Evolutionary conservation across 2,797 vertebrate genomes (phyloP), one percentile per base, ranked within the genome.

Genomic region (Fistularia tabacaria): DNA sequence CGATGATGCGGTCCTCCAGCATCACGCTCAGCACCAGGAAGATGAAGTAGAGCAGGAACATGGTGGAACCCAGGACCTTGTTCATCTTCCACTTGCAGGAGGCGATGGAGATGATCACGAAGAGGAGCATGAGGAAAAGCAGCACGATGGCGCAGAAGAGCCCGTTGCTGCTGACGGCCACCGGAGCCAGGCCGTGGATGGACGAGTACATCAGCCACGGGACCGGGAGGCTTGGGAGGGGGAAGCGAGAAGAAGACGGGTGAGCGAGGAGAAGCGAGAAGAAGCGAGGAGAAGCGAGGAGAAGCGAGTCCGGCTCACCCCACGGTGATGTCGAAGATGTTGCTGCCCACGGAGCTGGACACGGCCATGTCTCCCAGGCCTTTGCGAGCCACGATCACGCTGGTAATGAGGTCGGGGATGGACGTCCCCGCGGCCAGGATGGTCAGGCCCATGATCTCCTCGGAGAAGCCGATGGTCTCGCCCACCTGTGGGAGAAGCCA

Each of bases 331-430:
- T 99, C 96, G 0, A 99, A 99, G 86, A 99, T 99, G 81, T 99
- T 98, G 71, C 95, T 98, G 82, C 96, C 96, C 59, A 99, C 96
- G 0, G 96, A 98, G 52, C 96, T 99, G 74, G 96, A 99, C 69
- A 99, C 95, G 0, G 96, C 96, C 96, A 98, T 99, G 89, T 99
- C 96, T 5, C 96, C 96, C 41, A 98, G 74, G 50, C 96, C 96
- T 77, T 98, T 99, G 39, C 94, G 90, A 7, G 96, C 96, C n/a
- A 99, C 96, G 0, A 99, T 99, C 71, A 98, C 95, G 13, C 96
- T 99, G 77, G 96, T 98, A 77, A 99, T 98, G 47, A 98, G 94
- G 86, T 98, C 96, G 14, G 96, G 96, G 76, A 99, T 97, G 41
- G 96, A 99, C 0, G 96, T 98, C 38, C 96, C 96, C 36, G 96